Percentiles rank a stretch among this genome's conserved stretches.
Evolutionary conservation across 2,113 vertebrate species (phyloP).

Genomic region (Guaruba guarouba): DNA sequence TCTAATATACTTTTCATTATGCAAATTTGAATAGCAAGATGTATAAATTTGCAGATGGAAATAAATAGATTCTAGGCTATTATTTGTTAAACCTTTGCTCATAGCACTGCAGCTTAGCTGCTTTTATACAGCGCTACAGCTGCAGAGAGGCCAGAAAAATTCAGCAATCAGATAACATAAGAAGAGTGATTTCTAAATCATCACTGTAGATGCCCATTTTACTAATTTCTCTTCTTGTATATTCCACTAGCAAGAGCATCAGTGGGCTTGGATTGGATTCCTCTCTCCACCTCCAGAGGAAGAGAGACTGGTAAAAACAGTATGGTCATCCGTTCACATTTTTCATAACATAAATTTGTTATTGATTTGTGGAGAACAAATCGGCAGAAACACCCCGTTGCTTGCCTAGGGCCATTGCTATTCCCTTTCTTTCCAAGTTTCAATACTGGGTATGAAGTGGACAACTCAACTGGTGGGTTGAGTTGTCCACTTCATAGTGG

Average conservation of each 20-base stretch:
- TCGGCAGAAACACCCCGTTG: background rate
- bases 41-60: constrained; percentile 15
- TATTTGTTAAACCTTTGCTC: constrained; percentile 29
- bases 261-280: background rate
- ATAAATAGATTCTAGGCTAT: constrained; percentile 43
- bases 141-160: constrained; percentile 61
- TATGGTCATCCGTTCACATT: background rate
- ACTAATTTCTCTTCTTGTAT: constrained; percentile 6
- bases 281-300: background rate
- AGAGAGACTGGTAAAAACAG: background rate
- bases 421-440: background rate
- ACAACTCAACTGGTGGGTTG: background rate
- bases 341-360: background rate
- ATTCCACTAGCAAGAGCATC: background rate
- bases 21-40: background rate
- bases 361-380: background rate
- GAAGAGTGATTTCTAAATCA: constrained; percentile 53
- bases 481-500: background rate
- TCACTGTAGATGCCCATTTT: background rate
- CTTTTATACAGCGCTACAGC: constrained; percentile 55
- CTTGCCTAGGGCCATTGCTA: background rate
- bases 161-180: constrained; percentile 68
- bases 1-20: background rate
- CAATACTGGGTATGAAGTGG: background rate
- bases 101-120: background rate